Conservation (phyloP, 2,797 vertebrate genomes). For the Helarctos malayanus region DNA sequence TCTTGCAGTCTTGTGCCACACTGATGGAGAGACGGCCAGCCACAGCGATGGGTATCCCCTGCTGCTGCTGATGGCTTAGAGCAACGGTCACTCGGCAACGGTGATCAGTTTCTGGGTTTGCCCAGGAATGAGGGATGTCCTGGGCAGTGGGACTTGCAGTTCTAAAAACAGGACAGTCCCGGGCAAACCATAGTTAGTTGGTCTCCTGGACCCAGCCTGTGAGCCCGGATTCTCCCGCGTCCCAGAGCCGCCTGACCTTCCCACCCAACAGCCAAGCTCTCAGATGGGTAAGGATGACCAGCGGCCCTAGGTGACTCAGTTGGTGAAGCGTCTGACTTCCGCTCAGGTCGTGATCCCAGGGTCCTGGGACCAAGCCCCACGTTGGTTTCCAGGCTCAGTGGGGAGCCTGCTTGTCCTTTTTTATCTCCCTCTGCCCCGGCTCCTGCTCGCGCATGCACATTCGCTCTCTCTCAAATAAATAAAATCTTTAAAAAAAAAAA, state of each 20-base stretch:
- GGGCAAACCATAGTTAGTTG: neutral
- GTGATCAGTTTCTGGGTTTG: neutral
- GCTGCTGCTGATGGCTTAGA: neutral
- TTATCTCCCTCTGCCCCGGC: neutral
- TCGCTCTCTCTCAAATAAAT: neutral
- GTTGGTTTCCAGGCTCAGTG: neutral
- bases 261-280: neutral
- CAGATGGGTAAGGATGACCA: neutral
- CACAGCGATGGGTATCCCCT: neutral
- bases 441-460: fast-evolving
- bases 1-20: neutral
- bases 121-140: neutral
- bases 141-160: neutral
- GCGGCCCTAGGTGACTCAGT: neutral
- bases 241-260: neutral
- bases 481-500: neutral
- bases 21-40: neutral
- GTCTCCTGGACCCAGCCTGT: neutral
- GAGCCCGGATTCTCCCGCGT: neutral
- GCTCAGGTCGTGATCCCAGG: neutral
- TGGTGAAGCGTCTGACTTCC: neutral
- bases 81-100: neutral
- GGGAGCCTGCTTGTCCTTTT: neutral
- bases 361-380: neutral
- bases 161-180: conserved; percentile 9